Evolutionary conservation across 2,113 vertebrate genomes (phyloP), one percentile per base, ranked within the genome.

Genomic region (Corvus moneduloides): DNA sequence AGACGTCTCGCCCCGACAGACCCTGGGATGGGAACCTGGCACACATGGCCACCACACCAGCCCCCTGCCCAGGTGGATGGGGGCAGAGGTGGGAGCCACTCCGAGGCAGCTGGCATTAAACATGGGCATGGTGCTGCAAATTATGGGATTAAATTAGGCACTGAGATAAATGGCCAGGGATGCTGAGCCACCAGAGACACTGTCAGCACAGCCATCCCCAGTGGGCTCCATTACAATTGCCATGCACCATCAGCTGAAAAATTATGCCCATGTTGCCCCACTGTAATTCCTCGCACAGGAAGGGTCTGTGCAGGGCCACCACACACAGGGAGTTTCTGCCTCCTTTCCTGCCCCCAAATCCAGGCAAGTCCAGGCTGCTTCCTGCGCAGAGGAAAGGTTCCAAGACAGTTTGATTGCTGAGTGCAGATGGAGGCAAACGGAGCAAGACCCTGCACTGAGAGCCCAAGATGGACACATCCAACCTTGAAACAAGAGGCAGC

Each of bases 401-500:
- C 91, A 92, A 66, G 72, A 55, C 2, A 0, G 35, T 90, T 94
- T 97, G 96, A 95, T 95, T 95, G 96, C 95, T 97, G 89, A 84
- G 89, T 95, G 64, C 96, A 96, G 95, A 95, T 97, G 96, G 91
- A 96, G 56, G 48, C 35, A 0, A 76, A 61, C 1, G 7, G 72
- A 88, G 83, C 56, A 67, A 89, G 68, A 63, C 26, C 11, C 83
- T 55, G 39, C 0, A 3, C 68, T 32, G 48, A 27, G 52, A 89
- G 28, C 76, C 58, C 80, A 88, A 92, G 94, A 84, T 23, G 6
- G 88, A 63, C 51, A 87, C 74, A 92, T 90, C 56, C 76, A 97
- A 64, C 73, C 91, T 92, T 95, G 96, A 97, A 95, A 96, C 39
- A 51, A 93, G 93, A 96, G 39, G 95, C 92, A 88, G 82, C 39